Conservation (phyloP, 2,888 invertebrate genomes). For the Craniophora ligustri region DNA sequence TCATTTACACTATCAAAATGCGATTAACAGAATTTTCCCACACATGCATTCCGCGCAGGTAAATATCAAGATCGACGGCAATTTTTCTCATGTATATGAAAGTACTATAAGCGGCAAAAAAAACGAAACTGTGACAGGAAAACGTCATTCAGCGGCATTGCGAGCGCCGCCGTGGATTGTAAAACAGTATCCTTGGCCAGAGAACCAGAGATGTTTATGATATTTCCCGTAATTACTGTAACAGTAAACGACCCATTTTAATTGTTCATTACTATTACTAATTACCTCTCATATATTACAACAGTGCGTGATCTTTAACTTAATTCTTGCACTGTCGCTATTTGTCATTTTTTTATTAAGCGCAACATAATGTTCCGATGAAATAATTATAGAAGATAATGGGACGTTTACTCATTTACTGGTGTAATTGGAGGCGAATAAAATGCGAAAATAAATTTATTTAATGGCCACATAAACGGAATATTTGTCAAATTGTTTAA, state of each 20-base stretch:
- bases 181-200: constrained; percentile 71
- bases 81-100: constrained; percentile 48
- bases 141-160: constrained; percentile 68
- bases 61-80: constrained; percentile 48
- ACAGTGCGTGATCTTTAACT: constrained; percentile 51
- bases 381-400: constrained; percentile 49
- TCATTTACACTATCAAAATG: constrained; percentile 31
- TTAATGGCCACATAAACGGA: constrained; percentile 27
- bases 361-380: constrained; percentile 25
- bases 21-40: constrained; percentile 41
- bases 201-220: constrained; percentile 71
- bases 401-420: constrained; percentile 25
- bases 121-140: constrained; percentile 74
- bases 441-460: constrained; percentile 31
- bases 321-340: constrained; percentile 49
- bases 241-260: constrained; percentile 73
- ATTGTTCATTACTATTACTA: constrained; percentile 67
- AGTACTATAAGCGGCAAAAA: constrained; percentile 55
- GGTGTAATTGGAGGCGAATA: constrained; percentile 28
- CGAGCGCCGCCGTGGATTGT: constrained; percentile 60
- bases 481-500: constrained; percentile 32
- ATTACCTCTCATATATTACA: constrained; percentile 58
- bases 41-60: constrained; percentile 27
- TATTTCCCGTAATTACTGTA: constrained; percentile 83
- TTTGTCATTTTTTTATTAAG: constrained; percentile 43